phyloP scores from a whole-genome alignment of 2,888 invertebrate species.

The Sarcophaga caerulescens region DNA sequence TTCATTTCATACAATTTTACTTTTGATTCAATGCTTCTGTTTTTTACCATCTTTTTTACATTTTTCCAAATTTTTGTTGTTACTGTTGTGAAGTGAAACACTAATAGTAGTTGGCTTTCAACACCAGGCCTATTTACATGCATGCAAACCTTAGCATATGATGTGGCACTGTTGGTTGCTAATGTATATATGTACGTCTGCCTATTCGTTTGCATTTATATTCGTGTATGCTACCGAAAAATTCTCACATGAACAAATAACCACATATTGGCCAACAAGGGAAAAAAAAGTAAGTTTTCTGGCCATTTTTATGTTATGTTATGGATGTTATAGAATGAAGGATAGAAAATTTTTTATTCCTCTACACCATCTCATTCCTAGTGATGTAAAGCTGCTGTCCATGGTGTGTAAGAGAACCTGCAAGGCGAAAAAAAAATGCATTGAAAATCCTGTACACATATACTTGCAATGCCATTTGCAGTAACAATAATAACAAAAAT shows the following conservation, averaged over 20 bases:
- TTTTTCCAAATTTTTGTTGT: too few relatives aligned
- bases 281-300: constrained; percentile 9
- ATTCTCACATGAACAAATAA: constrained; percentile 37
- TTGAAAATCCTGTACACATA: background rate
- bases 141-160: background rate
- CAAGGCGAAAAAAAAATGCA: background rate
- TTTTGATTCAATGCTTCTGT: background rate
- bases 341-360: background rate
- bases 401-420: background rate
- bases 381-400: background rate
- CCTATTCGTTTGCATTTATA: background rate
- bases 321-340: background rate
- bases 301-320: constrained; percentile 7
- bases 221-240: constrained; percentile 8
- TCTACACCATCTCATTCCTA: background rate
- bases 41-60: too few relatives aligned
- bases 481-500: background rate
- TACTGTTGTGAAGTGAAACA: background rate
- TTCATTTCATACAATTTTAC: background rate
- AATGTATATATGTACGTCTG: background rate
- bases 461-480: background rate
- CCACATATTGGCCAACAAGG: constrained; percentile 45
- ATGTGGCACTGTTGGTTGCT: too few relatives aligned
- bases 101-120: background rate
- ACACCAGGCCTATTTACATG: background rate